Evolutionary conservation across 1,140 invertebrate species (phyloP).

Genomic region (Protaetia brevitarsis): DNA sequence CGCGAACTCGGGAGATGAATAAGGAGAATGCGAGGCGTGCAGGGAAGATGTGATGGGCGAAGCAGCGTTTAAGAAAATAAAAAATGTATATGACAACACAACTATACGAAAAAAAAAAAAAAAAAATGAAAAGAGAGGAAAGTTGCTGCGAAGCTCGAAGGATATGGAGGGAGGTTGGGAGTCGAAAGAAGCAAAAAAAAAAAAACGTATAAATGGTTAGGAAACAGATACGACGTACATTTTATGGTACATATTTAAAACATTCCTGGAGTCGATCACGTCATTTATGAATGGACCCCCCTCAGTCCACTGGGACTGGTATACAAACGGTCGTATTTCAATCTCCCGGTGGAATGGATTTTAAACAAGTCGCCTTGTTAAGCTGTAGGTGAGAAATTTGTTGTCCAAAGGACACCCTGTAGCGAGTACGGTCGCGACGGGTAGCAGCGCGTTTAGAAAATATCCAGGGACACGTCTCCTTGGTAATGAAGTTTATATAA

Average conservation of each 20-base stretch:
- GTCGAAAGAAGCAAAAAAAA: neutral
- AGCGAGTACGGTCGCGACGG: conserved; percentile 29
- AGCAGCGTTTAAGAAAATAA: neutral
- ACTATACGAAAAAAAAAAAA: neutral
- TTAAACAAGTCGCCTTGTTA: conserved; percentile 43
- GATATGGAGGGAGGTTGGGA: neutral
- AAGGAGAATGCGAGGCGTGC: neutral
- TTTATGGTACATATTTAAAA: conserved; percentile 41
- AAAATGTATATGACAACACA: neutral
- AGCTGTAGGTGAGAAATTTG: conserved; percentile 46
- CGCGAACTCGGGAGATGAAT: neutral
- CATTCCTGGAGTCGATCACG: conserved; percentile 31
- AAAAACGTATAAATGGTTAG: conserved; percentile 10
- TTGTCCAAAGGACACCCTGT: conserved; percentile 41
- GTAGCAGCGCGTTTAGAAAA: conserved; percentile 32
- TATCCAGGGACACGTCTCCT: neutral
- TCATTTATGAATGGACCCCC: conserved; percentile 42
- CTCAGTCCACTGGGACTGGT: conserved; percentile 32
- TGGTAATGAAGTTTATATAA: conserved; percentile 1
- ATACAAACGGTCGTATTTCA: conserved; percentile 44
- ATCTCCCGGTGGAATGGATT: conserved; percentile 40
- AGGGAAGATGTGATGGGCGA: too few relatives aligned
- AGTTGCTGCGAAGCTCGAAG: neutral
- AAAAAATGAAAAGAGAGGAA: neutral
- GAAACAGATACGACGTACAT: conserved; percentile 7